Conservation (phyloP, 2,888 invertebrate genomes). For the Zygaena filipendulae region DNA sequence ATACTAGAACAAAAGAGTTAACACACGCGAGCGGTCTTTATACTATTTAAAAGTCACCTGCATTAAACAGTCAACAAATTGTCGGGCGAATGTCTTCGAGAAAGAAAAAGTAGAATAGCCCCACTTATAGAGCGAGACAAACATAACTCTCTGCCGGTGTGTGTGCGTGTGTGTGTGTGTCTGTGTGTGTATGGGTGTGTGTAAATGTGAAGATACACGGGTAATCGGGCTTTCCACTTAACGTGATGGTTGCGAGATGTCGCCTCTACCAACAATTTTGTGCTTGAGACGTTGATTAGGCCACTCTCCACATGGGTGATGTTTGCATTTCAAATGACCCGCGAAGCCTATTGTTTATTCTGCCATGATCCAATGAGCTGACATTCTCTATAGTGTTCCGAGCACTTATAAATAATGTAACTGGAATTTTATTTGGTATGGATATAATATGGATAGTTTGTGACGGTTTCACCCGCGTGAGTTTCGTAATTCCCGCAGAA, state of each 20-base stretch:
- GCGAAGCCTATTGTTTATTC: slow-evolving; percentile 38
- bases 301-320: slow-evolving; percentile 30
- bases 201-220: slow-evolving; percentile 27
- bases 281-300: slow-evolving; percentile 53
- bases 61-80: too few relatives aligned
- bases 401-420: slow-evolving; percentile 47
- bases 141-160: too few relatives aligned
- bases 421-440: slow-evolving; percentile 41
- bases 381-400: slow-evolving; percentile 34
- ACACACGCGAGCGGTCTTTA: too few relatives aligned
- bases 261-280: slow-evolving; percentile 33
- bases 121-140: slow-evolving; percentile 26
- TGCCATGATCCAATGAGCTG: slow-evolving; percentile 31
- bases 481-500: too few relatives aligned
- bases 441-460: too few relatives aligned
- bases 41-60: too few relatives aligned
- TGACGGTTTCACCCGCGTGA: too few relatives aligned
- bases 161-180: neutral
- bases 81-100: slow-evolving; percentile 32
- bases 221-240: slow-evolving; percentile 28
- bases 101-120: slow-evolving; percentile 33
- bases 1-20: too few relatives aligned
- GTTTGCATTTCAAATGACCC: slow-evolving; percentile 50
- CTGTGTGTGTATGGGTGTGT: too few relatives aligned
- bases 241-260: slow-evolving; percentile 33